phyloP scores from a whole-genome alignment of 2,888 invertebrate genomes.

The Deilephila elpenor region DNA sequence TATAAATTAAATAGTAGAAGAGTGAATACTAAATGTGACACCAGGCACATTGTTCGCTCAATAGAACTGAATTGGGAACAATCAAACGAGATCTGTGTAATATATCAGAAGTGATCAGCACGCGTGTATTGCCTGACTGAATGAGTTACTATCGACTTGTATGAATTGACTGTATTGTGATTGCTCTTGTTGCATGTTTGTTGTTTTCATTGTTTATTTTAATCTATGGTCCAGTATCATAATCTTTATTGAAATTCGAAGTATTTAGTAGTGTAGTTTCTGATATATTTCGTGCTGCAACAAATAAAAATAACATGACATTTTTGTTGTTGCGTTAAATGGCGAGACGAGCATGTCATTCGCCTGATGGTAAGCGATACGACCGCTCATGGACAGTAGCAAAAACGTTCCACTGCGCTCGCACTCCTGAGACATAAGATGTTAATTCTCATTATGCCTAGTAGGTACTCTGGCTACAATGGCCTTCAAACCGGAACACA shows the following conservation, averaged over 20 bases:
- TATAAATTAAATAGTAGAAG: slow-evolving; percentile 3
- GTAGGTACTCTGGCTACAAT: too few relatives aligned
- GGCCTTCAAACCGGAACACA: too few relatives aligned
- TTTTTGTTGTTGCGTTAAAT: too few relatives aligned
- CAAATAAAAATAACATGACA: too few relatives aligned
- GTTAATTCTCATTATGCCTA: too few relatives aligned
- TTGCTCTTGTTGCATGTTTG: slow-evolving; percentile 18
- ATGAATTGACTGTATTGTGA: slow-evolving; percentile 42
- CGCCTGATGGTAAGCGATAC: too few relatives aligned
- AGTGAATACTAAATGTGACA: slow-evolving; percentile 43
- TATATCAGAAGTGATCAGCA: slow-evolving; percentile 44
- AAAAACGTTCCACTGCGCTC: too few relatives aligned
- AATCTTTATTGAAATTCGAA: too few relatives aligned
- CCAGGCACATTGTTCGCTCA: slow-evolving; percentile 52
- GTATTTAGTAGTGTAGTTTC: too few relatives aligned
- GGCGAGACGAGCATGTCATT: too few relatives aligned
- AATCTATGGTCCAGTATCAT: not conserved
- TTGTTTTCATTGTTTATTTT: not conserved
- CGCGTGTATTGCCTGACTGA: slow-evolving; percentile 41
- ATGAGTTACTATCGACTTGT: slow-evolving; percentile 24
- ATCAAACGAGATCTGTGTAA: slow-evolving; percentile 48
- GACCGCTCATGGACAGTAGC: too few relatives aligned
- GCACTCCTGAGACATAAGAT: too few relatives aligned
- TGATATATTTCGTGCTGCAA: not conserved
- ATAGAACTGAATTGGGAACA: slow-evolving; percentile 58